Base-by-base conservation (phyloP, 1,140 invertebrate species). In the Lasioglossum baleicum region DNA sequence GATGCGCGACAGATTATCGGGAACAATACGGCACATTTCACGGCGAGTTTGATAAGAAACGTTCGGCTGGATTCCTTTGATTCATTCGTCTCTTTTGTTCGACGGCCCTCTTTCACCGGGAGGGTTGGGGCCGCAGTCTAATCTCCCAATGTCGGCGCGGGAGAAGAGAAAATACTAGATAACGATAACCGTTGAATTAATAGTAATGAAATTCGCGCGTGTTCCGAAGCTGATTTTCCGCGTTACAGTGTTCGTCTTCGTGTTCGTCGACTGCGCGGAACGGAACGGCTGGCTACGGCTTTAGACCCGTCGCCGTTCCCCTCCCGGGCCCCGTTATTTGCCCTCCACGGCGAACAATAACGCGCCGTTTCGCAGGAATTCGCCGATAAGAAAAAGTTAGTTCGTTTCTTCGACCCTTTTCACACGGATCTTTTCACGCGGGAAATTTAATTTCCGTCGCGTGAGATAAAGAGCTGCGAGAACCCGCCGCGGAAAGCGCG, bases 361-460 rank as follows among this genome's bases (percentile, higher is more conserved):
- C 42, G 42, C 13, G n/a, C 61, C 44, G 42, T 74, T 74, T 60
- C 70, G 20, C 51, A 15, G 13, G 53, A 40, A 75, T 66, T 66
- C 72, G 0, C 11, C 44, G 64, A 68, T 75, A 75, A 75, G 71
- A 51, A 66, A 60, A 80, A 80, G 53, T 68, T 63, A 26, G 53
- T 60, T 56, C 53, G 10, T 31, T 44, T 20, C 40, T 60, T 44
- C 44, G 48, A 60, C 15, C 40, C 48, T 51, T 67, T 75, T 58
- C 48, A 67, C 42, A 20, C 51, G 31, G n/a, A 40, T 20, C 51
- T 42, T 66, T 74, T 67, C 77, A 74, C 61, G 65, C 51, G 48
- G 26, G 26, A 80, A 75, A 75, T 80, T 51, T 80, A 40, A 80
- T 80, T 80, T 80, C 40, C 77, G 66, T 48, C 63, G 22, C 51